These are phyloP conservation scores for Drosophila fuyamai DNA, from an alignment of 1,140 invertebrate species.

Conservation along the genomic window DNA sequence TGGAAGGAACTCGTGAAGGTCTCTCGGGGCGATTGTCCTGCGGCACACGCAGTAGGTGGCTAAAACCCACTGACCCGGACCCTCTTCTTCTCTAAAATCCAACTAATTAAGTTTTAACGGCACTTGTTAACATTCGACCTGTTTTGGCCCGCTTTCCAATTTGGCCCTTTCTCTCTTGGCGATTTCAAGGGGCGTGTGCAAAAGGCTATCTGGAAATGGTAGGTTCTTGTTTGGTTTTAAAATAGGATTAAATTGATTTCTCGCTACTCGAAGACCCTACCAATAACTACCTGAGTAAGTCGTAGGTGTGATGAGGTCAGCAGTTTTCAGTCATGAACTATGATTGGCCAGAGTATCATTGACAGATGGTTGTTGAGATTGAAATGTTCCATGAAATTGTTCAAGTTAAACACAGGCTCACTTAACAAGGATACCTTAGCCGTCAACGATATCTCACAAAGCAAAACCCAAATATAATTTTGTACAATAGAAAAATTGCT, in stretches of 20 bases:
- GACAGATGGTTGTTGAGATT: constrained; percentile 41
- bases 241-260: constrained; percentile 83
- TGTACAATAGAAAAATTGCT: background rate
- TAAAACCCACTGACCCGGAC: constrained; percentile 29
- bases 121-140: constrained; percentile 66
- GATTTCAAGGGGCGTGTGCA: constrained; percentile 60
- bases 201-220: constrained; percentile 33
- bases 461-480: background rate
- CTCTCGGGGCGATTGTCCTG: constrained; percentile 69
- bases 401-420: background rate
- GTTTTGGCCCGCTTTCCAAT: constrained; percentile 16
- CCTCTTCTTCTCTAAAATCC: constrained; percentile 52
- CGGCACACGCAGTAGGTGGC: constrained; percentile 70
- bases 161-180: constrained; percentile 16
- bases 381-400: constrained; percentile 62
- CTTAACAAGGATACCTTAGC: constrained; percentile 11
- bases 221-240: constrained; percentile 67
- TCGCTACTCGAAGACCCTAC: constrained; percentile 55
- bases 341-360: constrained; percentile 31
- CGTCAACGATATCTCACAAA: background rate
- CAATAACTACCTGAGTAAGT: constrained; percentile 35
- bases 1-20: constrained; percentile 34
- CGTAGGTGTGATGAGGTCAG: constrained; percentile 65
- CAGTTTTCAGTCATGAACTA: constrained; percentile 53
- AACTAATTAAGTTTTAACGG: constrained; percentile 81